phyloP scores from a whole-genome alignment of 1,140 invertebrate genomes.

The Pogonus chalceus region DNA sequence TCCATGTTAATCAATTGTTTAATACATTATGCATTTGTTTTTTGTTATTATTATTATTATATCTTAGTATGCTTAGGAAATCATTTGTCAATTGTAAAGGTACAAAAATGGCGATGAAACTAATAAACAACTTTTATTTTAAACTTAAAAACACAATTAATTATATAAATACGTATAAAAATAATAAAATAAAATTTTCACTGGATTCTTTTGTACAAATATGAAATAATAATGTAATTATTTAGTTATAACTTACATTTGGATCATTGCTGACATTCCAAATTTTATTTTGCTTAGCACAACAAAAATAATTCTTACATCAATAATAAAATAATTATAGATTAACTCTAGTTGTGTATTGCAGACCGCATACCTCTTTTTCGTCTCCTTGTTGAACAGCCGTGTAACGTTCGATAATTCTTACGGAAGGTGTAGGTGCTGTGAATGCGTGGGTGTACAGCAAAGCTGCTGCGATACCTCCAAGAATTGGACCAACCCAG shows the following conservation, averaged over 20 bases:
- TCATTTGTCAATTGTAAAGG: too few relatives aligned
- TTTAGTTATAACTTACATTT: not conserved
- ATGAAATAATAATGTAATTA: not conserved
- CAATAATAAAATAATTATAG: constrained; percentile 2
- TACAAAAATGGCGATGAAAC: too few relatives aligned
- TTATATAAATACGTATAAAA: too few relatives aligned
- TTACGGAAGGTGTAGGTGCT: constrained; percentile 40
- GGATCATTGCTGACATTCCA: constrained; percentile 3
- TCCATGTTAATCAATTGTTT: too few relatives aligned
- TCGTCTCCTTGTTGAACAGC: constrained; percentile 51
- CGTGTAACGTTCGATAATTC: constrained; percentile 40
- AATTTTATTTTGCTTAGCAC: constrained; percentile 7
- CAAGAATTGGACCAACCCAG: constrained; percentile 76
- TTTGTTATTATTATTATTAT: too few relatives aligned
- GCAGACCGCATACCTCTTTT: constrained; percentile 55
- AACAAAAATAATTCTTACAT: not conserved
- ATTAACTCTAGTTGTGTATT: constrained; percentile 12
- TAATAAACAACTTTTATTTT: too few relatives aligned
- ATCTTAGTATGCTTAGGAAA: not conserved
- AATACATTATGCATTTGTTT: too few relatives aligned
- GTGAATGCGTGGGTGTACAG: constrained; percentile 65
- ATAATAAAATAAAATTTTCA: too few relatives aligned
- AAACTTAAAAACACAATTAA: too few relatives aligned
- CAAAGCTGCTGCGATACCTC: constrained; percentile 64
- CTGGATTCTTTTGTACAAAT: too few relatives aligned